A percentile compares a stretch with the other conserved stretches of the same genome.
These are phyloP conservation scores for Archips crataeganus DNA, from an alignment of 2,888 invertebrate species.

Conservation along the genomic window DNA sequence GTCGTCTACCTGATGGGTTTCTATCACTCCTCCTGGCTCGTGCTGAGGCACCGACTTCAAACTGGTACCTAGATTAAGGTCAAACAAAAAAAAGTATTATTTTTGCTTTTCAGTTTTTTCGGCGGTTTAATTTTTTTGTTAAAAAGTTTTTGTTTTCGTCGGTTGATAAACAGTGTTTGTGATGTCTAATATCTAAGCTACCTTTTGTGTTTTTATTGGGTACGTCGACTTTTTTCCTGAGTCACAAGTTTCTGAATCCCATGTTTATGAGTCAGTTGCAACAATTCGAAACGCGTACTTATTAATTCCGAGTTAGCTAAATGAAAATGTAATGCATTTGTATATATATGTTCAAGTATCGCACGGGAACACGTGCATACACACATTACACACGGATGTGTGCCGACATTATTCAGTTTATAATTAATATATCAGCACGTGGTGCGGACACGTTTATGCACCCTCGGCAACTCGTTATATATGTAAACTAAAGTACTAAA, in stretches of 20 bases:
- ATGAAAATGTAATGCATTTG: conserved; percentile 16
- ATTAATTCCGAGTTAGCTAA: background rate
- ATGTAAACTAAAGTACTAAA: conserved; percentile 4
- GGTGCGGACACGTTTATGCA: conserved; percentile 61
- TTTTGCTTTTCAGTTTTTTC: no score
- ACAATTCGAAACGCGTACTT: background rate
- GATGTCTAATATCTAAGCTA: no score
- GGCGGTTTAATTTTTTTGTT: no score
- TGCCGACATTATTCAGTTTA: conserved; percentile 62
- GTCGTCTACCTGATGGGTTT: no score
- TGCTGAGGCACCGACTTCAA: no score
- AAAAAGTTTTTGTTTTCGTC: no score
- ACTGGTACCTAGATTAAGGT: no score
- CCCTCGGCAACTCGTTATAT: conserved; percentile 43
- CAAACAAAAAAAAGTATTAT: no score
- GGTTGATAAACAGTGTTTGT: no score
- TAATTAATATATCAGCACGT: conserved; percentile 72
- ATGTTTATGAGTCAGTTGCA: conserved; percentile 1
- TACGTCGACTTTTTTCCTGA: background rate
- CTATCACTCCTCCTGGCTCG: no score
- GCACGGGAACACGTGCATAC: conserved; percentile 59
- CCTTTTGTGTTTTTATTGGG: no score
- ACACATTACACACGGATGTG: conserved; percentile 64
- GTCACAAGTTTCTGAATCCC: background rate
- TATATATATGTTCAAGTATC: conserved; percentile 44